These are phyloP conservation scores for Gavialis gangeticus DNA, from an alignment of 2,113 vertebrate genomes.

Conservation along the genomic window DNA sequence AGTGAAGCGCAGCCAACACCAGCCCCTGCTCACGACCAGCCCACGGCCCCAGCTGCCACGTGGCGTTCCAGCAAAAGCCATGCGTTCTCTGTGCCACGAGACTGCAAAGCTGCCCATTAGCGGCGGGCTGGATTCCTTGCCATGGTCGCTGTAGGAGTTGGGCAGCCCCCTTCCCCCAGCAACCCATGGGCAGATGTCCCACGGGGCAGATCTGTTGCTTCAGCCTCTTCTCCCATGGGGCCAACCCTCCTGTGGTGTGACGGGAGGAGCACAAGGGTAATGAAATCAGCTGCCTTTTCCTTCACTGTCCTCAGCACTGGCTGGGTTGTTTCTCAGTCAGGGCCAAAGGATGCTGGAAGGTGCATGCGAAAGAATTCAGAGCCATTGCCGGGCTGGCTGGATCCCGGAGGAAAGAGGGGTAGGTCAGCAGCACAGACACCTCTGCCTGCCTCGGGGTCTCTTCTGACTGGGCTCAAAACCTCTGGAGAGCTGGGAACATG, in stretches of 20 bases:
- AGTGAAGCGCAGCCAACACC: neutral
- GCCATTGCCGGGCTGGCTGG: neutral
- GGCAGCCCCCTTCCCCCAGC: neutral
- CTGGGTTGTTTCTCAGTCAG: neutral
- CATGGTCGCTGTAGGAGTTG: too few species aligned
- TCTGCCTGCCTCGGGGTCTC: too few species aligned
- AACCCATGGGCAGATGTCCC: neutral
- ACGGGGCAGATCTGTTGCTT: neutral
- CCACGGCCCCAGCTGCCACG: neutral
- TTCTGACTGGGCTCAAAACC: neutral
- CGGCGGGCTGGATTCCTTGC: neutral
- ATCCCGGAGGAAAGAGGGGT: neutral
- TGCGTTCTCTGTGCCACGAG: neutral
- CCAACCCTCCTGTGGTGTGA: neutral
- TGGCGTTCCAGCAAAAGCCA: neutral
- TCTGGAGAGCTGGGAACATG: neutral
- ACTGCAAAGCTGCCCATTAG: neutral
- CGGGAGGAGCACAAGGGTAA: neutral
- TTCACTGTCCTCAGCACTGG: neutral
- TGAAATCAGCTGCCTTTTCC: neutral
- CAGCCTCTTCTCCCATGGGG: neutral
- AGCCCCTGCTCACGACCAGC: neutral
- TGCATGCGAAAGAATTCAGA: too few species aligned
- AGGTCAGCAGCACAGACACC: neutral
- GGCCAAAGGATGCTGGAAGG: neutral